Conservation (phyloP, 2,113 vertebrate species). For the Rallus limicola region DNA sequence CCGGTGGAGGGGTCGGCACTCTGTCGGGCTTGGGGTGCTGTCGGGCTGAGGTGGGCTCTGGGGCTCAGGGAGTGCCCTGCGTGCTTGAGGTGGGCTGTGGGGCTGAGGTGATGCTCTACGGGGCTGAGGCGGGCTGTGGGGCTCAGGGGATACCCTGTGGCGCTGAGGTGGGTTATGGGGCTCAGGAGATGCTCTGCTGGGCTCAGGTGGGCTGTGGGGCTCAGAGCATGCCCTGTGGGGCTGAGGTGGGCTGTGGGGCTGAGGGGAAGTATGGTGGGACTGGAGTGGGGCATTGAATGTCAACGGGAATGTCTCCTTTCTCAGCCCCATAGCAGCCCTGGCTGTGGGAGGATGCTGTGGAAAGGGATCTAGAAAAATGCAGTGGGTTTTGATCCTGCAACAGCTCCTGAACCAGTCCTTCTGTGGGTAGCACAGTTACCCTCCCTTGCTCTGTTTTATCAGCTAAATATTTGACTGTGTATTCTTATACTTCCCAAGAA, state of each 20-base stretch:
- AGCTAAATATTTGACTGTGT: rapidly evolving
- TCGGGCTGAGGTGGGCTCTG: neutral
- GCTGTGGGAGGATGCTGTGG: neutral
- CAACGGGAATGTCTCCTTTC: neutral
- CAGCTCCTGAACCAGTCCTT: rapidly evolving
- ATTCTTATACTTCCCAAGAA: neutral
- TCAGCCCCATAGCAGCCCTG: rapidly evolving
- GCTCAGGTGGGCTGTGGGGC: too few relatives aligned
- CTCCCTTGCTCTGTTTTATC: neutral
- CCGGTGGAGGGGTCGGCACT: too few relatives aligned
- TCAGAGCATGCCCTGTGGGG: rapidly evolving
- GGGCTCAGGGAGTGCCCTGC: rapidly evolving
- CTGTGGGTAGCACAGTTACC: rapidly evolving
- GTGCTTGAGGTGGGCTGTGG: neutral
- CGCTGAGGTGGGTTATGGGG: neutral
- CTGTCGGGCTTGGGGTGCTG: too few relatives aligned
- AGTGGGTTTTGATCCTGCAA: neutral
- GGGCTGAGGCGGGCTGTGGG: too few relatives aligned
- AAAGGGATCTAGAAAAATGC: neutral
- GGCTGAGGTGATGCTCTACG: rapidly evolving
- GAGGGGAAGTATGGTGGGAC: rapidly evolving
- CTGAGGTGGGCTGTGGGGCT: neutral
- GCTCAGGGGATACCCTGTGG: rapidly evolving
- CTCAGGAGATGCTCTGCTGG: rapidly evolving
- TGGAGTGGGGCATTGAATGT: neutral